Evolutionary conservation across 2,113 vertebrate genomes (phyloP), one percentile per base, ranked within the genome.

Genomic region (Etia nguti): DNA sequence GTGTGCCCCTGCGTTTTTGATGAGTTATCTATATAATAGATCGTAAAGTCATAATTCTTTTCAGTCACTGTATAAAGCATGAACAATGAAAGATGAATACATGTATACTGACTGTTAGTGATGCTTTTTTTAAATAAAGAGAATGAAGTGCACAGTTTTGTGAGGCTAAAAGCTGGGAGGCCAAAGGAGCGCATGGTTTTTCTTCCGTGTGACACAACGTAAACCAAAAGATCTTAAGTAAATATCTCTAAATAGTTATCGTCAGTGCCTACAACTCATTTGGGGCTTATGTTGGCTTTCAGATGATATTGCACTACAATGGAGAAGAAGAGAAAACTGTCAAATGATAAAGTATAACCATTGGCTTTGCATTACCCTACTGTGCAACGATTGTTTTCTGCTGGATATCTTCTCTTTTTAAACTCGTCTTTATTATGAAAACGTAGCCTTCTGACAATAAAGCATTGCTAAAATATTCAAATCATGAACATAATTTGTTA

Each of bases 101-200:
- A 73, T 5, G 8, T 46, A 73, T 68, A 57, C 12, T 38, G 22
- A 52, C 41, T 80, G 48, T 65, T 38, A 29, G 26, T 36, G 18
- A 80, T 36, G n/a, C 13, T 54, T 65, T 41, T 6, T 62, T 50
- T 50, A 1, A 48, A 77, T 50, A 50, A 31, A 31, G 24, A 50
- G 4, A 77, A 29, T 31, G 43, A 77, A 50, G 43, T 50, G 73
- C 48, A 48, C 18, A 29, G 73, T 31, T 50, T 50, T 50, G 46
- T 77, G 73, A 77, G 1, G 46, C 46, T 52, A 77, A 29, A 20
- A 50, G 38, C 68, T 46, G 68, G 22, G 22, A 46, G 38, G 38
- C n/a, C 68, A 0, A 6, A 24, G 22, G 8, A 73, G 24, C 26
- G 18, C 70, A 12, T n/a, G 6, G 24, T 52, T 77, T 52, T 6